Base-by-base conservation (phyloP, 2,888 invertebrate species). In the Diarsia dahlii region DNA sequence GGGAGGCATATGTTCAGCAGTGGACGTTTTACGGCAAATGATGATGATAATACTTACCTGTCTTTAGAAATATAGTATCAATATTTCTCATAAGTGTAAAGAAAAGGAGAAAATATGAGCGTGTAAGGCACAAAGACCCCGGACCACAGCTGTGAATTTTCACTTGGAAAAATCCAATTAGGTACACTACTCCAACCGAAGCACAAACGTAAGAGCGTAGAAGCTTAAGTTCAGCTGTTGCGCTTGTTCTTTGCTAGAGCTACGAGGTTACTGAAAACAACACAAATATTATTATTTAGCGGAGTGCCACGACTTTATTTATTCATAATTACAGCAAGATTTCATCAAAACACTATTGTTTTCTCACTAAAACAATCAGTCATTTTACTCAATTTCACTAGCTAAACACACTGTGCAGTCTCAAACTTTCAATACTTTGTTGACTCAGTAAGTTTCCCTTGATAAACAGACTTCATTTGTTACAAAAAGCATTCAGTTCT, bases 401-500 rank as follows among this genome's bases (percentile, higher is more conserved):
- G n/a, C 28, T 28, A 63, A 79, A 48, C 20, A 79, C 5, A 54
- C 28, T 8, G 15, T 63, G n/a, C 54, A 76, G 18, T n/a, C 46
- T 8, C 10, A 15, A 68, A 80, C 4, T 67, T 50, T 13, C 39
- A 58, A 54, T 50, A 58, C 52, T 81, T 64, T 81, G 68, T 78
- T 82, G 23, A 63, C 28, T 70, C 28, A 39, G 23, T 13, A 71
- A 66, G 23, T 60, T 71, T 48, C 39, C 1, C 15, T 48, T 60
- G 10, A 64, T 56, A 71, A 80, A 70, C 76, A 74, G 23, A 76
- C 67, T 86, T 56, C 13, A 15, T 68, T 80, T 70, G 34, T 18
- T 74, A 85, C 73, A 84, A 79, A 76, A 76, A 82, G 58, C 60
- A 69, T 66, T 39, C 39, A 54, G 52, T 68, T 79, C 23, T 71